These are phyloP conservation scores for Otocyon megalotis DNA, from an alignment of 2,113 vertebrate species.

Conservation along the genomic window DNA sequence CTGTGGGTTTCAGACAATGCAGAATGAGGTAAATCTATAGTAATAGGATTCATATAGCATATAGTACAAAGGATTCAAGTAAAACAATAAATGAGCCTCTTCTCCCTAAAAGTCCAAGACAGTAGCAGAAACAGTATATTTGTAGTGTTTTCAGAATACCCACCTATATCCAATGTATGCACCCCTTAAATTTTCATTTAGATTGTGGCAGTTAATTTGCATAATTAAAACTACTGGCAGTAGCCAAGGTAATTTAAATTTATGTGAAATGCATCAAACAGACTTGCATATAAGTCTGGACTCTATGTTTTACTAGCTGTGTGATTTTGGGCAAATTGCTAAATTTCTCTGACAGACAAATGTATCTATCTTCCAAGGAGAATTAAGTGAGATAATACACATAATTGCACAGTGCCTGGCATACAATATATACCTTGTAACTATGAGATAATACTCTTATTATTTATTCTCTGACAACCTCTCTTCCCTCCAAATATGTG, in stretches of 20 bases:
- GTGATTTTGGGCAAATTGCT: background rate
- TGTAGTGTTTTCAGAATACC: background rate
- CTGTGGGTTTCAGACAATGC: background rate
- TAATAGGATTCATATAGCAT: background rate
- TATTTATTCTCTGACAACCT: background rate
- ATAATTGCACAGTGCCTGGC: background rate
- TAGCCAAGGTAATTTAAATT: background rate
- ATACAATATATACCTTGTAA: background rate
- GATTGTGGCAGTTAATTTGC: background rate
- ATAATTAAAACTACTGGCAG: background rate
- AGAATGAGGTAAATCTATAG: background rate
- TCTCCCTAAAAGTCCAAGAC: background rate
- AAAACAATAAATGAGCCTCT: slow-evolving; percentile 8
- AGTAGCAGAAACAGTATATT: background rate
- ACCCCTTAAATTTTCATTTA: background rate
- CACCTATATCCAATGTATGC: background rate
- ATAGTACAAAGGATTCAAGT: background rate
- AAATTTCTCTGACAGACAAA: background rate
- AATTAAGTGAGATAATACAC: background rate
- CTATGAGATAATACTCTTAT: background rate
- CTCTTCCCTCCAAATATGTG: background rate
- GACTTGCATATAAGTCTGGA: background rate
- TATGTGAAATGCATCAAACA: background rate
- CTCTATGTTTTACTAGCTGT: background rate
- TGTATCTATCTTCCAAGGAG: background rate